phyloP scores from a whole-genome alignment of 1,140 invertebrate species.

The Musca domestica region DNA sequence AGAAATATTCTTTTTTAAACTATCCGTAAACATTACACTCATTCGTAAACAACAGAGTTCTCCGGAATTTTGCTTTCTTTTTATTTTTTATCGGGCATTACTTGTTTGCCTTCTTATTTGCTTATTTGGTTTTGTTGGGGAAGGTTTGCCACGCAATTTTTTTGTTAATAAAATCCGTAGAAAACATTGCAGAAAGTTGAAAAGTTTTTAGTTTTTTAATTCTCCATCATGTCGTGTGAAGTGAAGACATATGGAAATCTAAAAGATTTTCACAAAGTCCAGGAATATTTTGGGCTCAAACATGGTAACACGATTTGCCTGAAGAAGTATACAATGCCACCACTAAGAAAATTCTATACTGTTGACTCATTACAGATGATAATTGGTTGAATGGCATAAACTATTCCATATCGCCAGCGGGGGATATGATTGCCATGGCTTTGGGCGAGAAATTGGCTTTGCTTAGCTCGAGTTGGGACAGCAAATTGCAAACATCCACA shows the following conservation, averaged over 20 bases:
- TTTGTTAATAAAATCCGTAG: too few relatives aligned
- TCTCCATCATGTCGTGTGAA: slow-evolving; percentile 65
- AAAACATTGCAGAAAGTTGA: too few relatives aligned
- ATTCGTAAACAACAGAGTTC: too few relatives aligned
- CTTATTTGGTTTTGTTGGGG: too few relatives aligned
- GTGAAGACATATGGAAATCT: slow-evolving; percentile 67
- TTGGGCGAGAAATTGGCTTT: slow-evolving; percentile 65
- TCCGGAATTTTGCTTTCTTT: too few relatives aligned
- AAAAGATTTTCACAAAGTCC: slow-evolving; percentile 61
- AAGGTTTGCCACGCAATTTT: too few relatives aligned
- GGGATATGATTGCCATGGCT: slow-evolving; percentile 70
- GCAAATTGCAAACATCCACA: slow-evolving; percentile 55
- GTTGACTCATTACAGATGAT: slow-evolving; percentile 56
- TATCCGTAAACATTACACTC: too few relatives aligned
- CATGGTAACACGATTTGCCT: slow-evolving; percentile 35
- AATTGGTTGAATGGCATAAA: slow-evolving; percentile 72
- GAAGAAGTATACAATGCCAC: slow-evolving; percentile 26
- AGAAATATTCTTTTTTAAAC: too few relatives aligned
- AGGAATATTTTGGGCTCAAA: slow-evolving; percentile 57
- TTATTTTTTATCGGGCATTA: too few relatives aligned
- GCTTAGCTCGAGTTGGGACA: slow-evolving; percentile 66
- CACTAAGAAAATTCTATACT: background rate
- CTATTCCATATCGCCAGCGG: slow-evolving; percentile 71
- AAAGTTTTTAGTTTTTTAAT: too few relatives aligned
- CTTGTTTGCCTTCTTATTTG: too few relatives aligned